Conservation (phyloP, 2,888 invertebrate genomes). For the Cecidostiba fungosa region DNA sequence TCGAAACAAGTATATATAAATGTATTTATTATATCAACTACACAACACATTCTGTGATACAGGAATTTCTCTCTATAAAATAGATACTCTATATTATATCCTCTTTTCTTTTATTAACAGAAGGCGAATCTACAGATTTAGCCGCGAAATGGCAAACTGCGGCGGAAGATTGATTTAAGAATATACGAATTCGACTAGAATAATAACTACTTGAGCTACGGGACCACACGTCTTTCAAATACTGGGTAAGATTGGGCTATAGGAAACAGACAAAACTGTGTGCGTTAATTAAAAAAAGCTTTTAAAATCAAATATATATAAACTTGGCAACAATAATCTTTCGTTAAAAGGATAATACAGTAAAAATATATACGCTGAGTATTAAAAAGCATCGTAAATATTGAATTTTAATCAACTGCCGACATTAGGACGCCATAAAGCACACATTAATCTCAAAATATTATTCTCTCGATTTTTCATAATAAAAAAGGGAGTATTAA, state of each 20-base stretch:
- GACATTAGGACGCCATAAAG: not conserved
- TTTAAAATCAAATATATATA: not conserved
- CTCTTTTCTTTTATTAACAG: conserved; percentile 14
- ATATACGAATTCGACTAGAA: conserved; percentile 57
- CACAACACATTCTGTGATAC: conserved; percentile 29
- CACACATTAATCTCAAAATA: not conserved
- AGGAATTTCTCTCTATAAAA: not conserved
- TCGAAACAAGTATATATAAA: conserved; percentile 31
- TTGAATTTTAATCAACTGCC: not conserved
- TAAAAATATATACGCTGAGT: not conserved
- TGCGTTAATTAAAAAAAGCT: not conserved
- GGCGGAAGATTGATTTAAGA: conserved; percentile 29
- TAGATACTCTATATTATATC: not conserved
- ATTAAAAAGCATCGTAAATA: not conserved
- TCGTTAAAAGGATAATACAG: not conserved
- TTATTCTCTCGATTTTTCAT: not conserved
- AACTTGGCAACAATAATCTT: not conserved
- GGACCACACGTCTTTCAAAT: conserved; percentile 37
- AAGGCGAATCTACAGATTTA: not conserved
- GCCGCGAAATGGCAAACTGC: conserved; percentile 45
- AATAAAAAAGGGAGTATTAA: not conserved
- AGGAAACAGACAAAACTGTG: conserved; percentile 35
- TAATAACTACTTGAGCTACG: conserved; percentile 59
- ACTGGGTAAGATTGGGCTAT: conserved; percentile 40
- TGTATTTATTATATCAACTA: not conserved